Percentiles rank a stretch among this genome's conserved stretches.
phyloP scores from a whole-genome alignment of 1,140 invertebrate genomes.

The Anoplolepis gracilipes region DNA sequence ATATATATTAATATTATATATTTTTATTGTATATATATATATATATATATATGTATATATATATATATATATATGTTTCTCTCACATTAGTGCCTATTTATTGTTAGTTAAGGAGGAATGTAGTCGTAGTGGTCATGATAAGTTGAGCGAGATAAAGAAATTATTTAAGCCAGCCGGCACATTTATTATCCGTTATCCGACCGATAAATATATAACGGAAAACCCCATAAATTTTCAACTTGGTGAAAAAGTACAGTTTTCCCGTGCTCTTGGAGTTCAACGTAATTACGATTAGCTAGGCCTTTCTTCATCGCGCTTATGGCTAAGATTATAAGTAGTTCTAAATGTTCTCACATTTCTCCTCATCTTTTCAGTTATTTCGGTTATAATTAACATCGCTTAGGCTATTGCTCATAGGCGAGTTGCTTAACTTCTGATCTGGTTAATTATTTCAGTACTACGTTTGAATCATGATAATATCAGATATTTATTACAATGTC shows the following conservation, averaged over 20 bases:
- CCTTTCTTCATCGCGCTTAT: constrained; percentile 41
- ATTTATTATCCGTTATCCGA: constrained; percentile 77
- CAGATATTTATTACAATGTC: not conserved
- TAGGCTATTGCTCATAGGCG: constrained; percentile 48
- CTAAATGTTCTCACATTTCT: constrained; percentile 8
- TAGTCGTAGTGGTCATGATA: constrained; percentile 80
- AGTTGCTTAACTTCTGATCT: constrained; percentile 29
- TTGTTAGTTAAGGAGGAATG: constrained; percentile 83
- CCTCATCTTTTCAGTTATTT: constrained; percentile 4
- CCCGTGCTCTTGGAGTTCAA: constrained; percentile 41
- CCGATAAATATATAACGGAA: constrained; percentile 52
- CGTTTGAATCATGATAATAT: not conserved
- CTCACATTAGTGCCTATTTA: constrained; percentile 83
- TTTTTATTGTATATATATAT: too few species aligned
- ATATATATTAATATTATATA: constrained; percentile 9
- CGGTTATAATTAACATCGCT: constrained; percentile 23
- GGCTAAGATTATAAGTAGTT: constrained; percentile 32
- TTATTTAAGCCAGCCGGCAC: constrained; percentile 79
- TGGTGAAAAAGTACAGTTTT: constrained; percentile 7
- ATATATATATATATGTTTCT: constrained; percentile 75
- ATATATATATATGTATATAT: constrained; percentile 36
- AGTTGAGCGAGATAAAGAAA: constrained; percentile 80
- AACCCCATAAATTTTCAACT: constrained; percentile 15
- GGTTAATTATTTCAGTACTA: constrained; percentile 42
- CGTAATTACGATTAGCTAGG: constrained; percentile 48